Evolutionary conservation across 2,888 invertebrate species (phyloP).

Genomic region (Chloroclystis v-ata): DNA sequence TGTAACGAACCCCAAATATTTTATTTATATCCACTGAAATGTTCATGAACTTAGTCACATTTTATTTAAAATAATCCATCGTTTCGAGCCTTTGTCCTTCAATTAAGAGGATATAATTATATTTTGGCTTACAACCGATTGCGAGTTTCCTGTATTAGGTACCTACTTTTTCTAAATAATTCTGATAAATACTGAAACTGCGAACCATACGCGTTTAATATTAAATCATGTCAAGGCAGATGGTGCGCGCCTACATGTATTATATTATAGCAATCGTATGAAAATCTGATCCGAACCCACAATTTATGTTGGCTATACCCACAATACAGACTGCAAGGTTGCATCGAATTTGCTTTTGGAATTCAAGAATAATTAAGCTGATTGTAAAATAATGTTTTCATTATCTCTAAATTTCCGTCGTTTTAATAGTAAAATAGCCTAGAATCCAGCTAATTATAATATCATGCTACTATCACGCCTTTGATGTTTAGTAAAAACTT

Average conservation of each 20-base stretch:
- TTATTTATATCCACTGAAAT: slow-evolving; percentile 35
- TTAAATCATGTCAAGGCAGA: slow-evolving; percentile 28
- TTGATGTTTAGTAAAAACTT: too few relatives aligned
- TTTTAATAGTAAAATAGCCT: too few relatives aligned
- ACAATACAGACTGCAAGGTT: slow-evolving; percentile 19
- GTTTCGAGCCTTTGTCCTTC: neutral
- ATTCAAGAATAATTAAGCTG: slow-evolving; percentile 12
- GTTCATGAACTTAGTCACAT: slow-evolving; percentile 27
- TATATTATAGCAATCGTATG: slow-evolving; percentile 23
- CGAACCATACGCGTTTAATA: slow-evolving; percentile 19
- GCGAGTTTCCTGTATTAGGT: neutral
- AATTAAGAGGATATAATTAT: neutral
- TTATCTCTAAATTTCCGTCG: too few relatives aligned
- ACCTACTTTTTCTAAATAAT: slow-evolving; percentile 1
- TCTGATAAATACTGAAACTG: slow-evolving; percentile 15
- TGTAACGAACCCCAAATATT: slow-evolving; percentile 36
- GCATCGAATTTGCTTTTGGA: slow-evolving; percentile 16
- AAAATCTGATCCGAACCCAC: slow-evolving; percentile 21
- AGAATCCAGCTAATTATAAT: too few relatives aligned
- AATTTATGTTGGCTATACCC: slow-evolving; percentile 21
- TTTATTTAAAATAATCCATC: slow-evolving; percentile 1
- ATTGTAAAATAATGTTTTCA: slow-evolving; percentile 4
- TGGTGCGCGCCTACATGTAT: slow-evolving; percentile 20
- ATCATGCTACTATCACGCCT: too few relatives aligned
- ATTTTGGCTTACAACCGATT: neutral